Base-by-base conservation (phyloP, 1,140 invertebrate species). In the Zaprionus ghesquierei region DNA sequence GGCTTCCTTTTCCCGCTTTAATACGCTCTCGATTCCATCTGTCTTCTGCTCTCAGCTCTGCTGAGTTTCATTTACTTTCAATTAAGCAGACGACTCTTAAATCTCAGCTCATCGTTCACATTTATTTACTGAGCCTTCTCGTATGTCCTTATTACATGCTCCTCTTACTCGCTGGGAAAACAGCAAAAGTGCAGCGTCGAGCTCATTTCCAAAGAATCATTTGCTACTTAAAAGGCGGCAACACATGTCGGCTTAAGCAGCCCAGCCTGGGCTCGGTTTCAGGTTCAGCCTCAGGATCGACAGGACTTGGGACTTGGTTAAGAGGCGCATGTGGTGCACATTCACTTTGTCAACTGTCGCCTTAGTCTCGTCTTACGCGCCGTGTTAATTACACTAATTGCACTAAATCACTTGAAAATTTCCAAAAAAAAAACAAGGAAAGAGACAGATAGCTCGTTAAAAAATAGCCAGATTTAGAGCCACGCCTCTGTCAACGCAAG, bases 321-420 rank as follows among this genome's bases (percentile, higher is more conserved):
- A 55, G 13, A 41, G 79, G 82, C 82, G 82, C 82, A 87, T 87
- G 76, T 87, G 82, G 76, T 65, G 58, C 71, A 68, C 81, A 86
- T 78, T 60, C n/a, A 54, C 79, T 81, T 87, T 86, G 81, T 86
- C 82, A 87, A 66, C 71, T 77, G 84, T 78, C 82, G 82, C 65
- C 82, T 74, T 69, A 77, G 75, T 82, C 76, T 87, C 82, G 51
- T 73, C 84, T 87, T 87, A 87, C 84, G 64, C 33, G 51, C 79
- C 72, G 75, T 82, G 82, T 87, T 87, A 87, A 87, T 87, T 87
- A 86, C 76, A 86, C 82, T 87, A 87, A 87, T 87, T 87, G 84
- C 82, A 87, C 84, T 87, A 87, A 87, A 87, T 87, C 82, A 87
- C 84, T 87, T 87, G 79, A 87, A 87, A 87, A 87, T 74, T 76